Conservation (phyloP, 2,797 vertebrate species). For the Melanogrammus aeglefinus region DNA sequence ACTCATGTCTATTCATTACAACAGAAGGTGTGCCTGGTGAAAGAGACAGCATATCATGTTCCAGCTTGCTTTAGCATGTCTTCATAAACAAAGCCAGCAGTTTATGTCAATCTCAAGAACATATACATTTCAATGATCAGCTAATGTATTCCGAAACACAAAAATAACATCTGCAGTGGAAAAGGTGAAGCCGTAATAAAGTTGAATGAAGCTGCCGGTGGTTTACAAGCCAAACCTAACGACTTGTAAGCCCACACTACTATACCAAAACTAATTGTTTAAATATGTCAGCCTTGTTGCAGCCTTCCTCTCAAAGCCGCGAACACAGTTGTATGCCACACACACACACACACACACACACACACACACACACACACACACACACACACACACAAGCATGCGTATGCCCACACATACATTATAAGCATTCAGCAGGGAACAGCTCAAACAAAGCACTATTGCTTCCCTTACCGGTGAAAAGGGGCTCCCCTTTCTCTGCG, state of each 20-base stretch:
- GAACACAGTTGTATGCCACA: conserved; percentile 35
- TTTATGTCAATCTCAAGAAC: conserved; percentile 25
- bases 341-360: conserved; percentile 17
- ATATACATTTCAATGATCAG: conserved; percentile 12
- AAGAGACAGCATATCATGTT: conserved; percentile 28
- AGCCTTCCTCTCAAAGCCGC: conserved; percentile 56
- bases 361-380: too few species aligned
- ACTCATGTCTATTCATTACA: conserved; percentile 39
- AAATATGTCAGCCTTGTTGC: conserved; percentile 66
- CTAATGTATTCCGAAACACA: conserved; percentile 3
- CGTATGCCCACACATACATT: conserved; percentile 48
- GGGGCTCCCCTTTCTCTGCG: conserved; percentile 83
- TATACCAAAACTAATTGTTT: conserved; percentile 66
- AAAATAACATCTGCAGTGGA: conserved; percentile 3
- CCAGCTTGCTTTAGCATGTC: conserved; percentile 10
- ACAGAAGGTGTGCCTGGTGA: conserved; percentile 19
- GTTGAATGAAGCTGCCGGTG: conserved; percentile 56
- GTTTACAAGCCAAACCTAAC: conserved; percentile 70
- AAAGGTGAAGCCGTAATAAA: conserved; percentile 41
- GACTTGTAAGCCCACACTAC: conserved; percentile 53
- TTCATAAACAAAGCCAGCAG: conserved; percentile 24
- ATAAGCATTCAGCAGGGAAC: conserved; percentile 57
- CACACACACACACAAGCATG: conserved; percentile 29
- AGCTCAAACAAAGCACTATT: conserved; percentile 14
- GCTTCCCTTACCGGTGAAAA: conserved; percentile 85